Evolutionary conservation across 2,113 vertebrate genomes (phyloP).

Genomic region (Myotis brandtii): DNA sequence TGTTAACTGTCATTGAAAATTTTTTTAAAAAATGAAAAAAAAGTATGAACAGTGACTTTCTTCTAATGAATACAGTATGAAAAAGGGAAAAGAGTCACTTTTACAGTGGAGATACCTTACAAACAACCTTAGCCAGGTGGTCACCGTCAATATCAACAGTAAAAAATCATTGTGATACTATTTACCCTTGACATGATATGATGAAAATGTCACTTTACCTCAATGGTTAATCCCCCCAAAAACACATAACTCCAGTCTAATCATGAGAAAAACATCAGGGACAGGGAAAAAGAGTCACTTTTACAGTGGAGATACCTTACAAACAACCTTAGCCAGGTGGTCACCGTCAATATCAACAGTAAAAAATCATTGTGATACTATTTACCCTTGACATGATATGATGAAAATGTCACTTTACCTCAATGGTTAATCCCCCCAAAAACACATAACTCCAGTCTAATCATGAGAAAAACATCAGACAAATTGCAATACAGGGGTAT

Average conservation of each 20-base stretch:
- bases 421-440: neutral
- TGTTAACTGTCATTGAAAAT: neutral
- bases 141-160: neutral
- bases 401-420: constrained; percentile 32
- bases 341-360: neutral
- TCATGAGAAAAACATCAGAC: neutral
- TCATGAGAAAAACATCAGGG: neutral
- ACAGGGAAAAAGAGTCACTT: neutral
- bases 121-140: neutral
- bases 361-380: neutral
- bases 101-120: neutral
- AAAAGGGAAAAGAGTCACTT: neutral
- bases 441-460: neutral
- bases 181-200: neutral
- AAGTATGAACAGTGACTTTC: neutral
- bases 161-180: neutral
- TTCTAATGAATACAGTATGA: neutral
- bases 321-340: neutral
- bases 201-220: constrained; percentile 32
- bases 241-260: neutral
- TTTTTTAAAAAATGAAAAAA: neutral
- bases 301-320: neutral
- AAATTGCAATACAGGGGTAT: neutral
- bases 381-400: neutral
- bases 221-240: neutral